These are phyloP conservation scores for Micrastur ruficollis DNA, from an alignment of 2,797 vertebrate species.

Conservation along the genomic window DNA sequence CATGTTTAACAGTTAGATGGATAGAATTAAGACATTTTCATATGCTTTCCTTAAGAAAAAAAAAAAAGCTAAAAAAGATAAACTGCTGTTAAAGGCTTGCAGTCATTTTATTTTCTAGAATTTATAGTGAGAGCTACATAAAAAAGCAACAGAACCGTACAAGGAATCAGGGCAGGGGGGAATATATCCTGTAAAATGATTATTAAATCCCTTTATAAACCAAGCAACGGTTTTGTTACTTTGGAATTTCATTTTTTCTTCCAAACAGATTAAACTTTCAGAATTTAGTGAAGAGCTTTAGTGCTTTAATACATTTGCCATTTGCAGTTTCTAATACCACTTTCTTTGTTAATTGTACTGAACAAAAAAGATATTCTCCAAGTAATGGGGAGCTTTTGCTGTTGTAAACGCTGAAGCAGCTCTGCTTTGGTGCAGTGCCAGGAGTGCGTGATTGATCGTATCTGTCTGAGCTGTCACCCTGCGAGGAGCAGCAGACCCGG, in stretches of 20 bases:
- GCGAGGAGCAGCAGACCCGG: conserved; percentile 61
- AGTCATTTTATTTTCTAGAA: not conserved
- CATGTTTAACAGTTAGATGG: not conserved
- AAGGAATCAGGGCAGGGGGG: fast-evolving
- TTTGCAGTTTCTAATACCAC: fast-evolving
- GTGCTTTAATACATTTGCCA: not conserved
- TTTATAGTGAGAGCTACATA: not conserved
- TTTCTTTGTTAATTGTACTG: not conserved
- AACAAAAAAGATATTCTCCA: not conserved
- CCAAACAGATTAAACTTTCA: too few species aligned
- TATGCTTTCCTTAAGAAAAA: not conserved
- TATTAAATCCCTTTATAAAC: not conserved
- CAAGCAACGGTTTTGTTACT: not conserved
- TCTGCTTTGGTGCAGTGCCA: conserved; percentile 43
- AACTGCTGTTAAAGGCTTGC: not conserved
- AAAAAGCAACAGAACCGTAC: not conserved
- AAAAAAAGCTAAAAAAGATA: not conserved
- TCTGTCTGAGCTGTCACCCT: conserved; percentile 68
- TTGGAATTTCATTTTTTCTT: not conserved
- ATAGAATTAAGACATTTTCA: not conserved
- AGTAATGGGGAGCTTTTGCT: conserved; percentile 1
- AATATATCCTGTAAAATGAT: not conserved
- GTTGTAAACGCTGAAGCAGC: conserved; percentile 28
- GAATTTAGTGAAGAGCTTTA: not conserved
- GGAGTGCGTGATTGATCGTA: conserved; percentile 64